Base-by-base conservation (phyloP, 2,797 vertebrate species). In the Hybognathus amarus region DNA sequence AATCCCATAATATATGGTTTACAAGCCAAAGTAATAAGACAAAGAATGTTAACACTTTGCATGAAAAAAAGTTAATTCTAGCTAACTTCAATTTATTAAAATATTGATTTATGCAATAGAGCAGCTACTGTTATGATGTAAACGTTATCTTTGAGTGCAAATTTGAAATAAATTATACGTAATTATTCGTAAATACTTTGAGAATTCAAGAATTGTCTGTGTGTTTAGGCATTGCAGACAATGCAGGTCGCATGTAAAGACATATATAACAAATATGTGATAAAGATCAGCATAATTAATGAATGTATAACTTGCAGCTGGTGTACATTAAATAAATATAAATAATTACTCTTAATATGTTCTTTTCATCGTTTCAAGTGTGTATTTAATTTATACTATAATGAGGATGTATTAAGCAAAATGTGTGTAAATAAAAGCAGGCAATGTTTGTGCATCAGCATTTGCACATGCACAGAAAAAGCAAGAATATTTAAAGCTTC, bases 1-100 rank as follows among this genome's bases (percentile, higher is more conserved):
- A 50, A 50, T 18, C 15, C 47, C 17, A 17, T 50, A 50, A 50
- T 50, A 50, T 50, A 50, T 75, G 87, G 84, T 13, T 38, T 89
- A 17, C 85, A 89, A 56, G 71, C 71, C 13, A 84, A 85, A 30
- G 83, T 77, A 79, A 80, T 87, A n/a, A 50, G 83, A 64, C 74
- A 82, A 22, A 27, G 45, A 1, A 1, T 84, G 40, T 18, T 61
- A 8, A 79, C 42, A 15, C n/a, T 81, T 5, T 61, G 40, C n/a
- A 74, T 33, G 36, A 38, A 84, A 76, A 1, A 82, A 84, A 42
- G 36, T 70, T 15, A 27, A 80, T 61, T 42, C 36, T 40, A 33
- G 22, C 38, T 36, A 5, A 11, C 20, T n/a, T n/a, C n/a, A n/a
- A n/a, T n/a, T n/a, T n/a, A n/a, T n/a, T n/a, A n/a, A n/a, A n/a